A percentile compares a stretch with the other conserved stretches of the same genome.
Evolutionary conservation across 2,888 invertebrate genomes (phyloP).

Genomic region (Thera britannica): DNA sequence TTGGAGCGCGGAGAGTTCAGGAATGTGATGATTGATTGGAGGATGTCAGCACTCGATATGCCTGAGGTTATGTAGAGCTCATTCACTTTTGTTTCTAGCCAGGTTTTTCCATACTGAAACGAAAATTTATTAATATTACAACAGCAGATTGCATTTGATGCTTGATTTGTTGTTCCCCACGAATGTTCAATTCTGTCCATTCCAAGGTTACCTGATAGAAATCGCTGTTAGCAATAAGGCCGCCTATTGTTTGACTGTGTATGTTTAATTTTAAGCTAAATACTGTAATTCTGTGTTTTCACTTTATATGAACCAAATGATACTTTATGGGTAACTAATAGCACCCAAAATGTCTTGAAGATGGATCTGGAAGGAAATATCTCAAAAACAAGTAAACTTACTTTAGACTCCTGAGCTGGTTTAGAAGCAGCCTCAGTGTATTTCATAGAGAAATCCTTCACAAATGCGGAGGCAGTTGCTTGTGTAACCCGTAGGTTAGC

Average conservation of each 20-base stretch:
- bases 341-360: no score
- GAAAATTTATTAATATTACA: background rate
- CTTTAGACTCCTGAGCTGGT: slow-evolving; percentile 56
- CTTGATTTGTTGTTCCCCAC: no score
- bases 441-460: slow-evolving; percentile 81
- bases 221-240: no score
- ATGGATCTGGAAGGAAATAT: no score
- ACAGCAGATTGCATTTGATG: no score
- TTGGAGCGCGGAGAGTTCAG: slow-evolving; percentile 86
- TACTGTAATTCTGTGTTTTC: no score
- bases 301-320: no score
- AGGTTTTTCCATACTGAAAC: slow-evolving; percentile 82
- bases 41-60: slow-evolving; percentile 85
- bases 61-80: slow-evolving; percentile 75
- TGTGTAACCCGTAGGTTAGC: slow-evolving; percentile 69
- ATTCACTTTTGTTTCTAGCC: slow-evolving; percentile 83
- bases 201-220: no score
- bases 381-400: slow-evolving; percentile 33
- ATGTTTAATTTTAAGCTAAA: no score
- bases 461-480: slow-evolving; percentile 66
- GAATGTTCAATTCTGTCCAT: no score
- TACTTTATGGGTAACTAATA: no score
- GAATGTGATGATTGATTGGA: slow-evolving; percentile 84
- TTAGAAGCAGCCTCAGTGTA: slow-evolving; percentile 56
- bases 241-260: no score